Percentiles rank a stretch among this genome's conserved stretches.
Conservation (phyloP, 2,888 invertebrate species). For the Drosophila mulleri region DNA sequence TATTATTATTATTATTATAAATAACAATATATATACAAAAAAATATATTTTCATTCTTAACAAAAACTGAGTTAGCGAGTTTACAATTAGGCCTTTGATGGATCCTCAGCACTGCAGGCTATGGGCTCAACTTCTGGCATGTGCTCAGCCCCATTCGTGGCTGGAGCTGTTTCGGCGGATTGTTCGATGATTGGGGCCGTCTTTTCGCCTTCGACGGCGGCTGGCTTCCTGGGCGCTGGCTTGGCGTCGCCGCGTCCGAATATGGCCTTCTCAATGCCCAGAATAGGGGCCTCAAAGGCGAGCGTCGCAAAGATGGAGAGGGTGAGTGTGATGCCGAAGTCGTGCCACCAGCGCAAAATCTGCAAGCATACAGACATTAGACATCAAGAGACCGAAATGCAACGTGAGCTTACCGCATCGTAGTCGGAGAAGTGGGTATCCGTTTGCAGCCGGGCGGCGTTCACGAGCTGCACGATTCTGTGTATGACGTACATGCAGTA, state of each 20-base stretch:
- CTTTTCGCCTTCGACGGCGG: constrained; percentile 39
- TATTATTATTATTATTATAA: constrained; percentile 15
- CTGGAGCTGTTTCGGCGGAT: constrained; percentile 8
- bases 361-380: constrained; percentile 57
- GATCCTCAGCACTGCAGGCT: constrained; percentile 40
- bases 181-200: constrained; percentile 13
- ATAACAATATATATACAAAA: constrained; percentile 27
- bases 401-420: constrained; percentile 74
- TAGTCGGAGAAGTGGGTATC: constrained; percentile 83
- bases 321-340: constrained; percentile 83
- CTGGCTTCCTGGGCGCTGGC: constrained; percentile 55
- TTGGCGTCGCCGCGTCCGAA: constrained; percentile 64
- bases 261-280: constrained; percentile 85
- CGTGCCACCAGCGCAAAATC: constrained; percentile 85
- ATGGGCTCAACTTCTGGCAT: constrained; percentile 35
- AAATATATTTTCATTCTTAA: constrained; percentile 8
- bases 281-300: constrained; percentile 86
- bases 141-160: constrained; percentile 14
- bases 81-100: constrained; percentile 56
- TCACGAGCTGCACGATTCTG: constrained; percentile 82
- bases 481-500: constrained; percentile 85
- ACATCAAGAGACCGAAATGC: not conserved
- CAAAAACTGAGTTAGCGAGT: constrained; percentile 18
- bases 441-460: constrained; percentile 78
- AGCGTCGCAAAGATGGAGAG: constrained; percentile 85